A percentile compares a stretch with the other conserved stretches of the same genome.
These are phyloP conservation scores for Aphidius colemani DNA, from an alignment of 2,888 invertebrate genomes.

Conservation along the genomic window DNA sequence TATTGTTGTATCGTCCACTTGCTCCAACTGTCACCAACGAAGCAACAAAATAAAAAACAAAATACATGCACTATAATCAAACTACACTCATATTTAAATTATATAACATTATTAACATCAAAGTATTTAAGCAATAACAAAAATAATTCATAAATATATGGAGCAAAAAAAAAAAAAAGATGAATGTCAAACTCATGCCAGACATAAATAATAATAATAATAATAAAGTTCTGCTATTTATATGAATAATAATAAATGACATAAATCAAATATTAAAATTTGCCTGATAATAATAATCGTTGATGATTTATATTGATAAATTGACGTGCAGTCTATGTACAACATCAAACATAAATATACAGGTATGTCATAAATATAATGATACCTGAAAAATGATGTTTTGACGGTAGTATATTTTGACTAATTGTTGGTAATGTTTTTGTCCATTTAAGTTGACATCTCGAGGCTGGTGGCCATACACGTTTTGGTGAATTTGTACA, in stretches of 20 bases:
- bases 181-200: conserved; percentile 5
- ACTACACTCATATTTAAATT: conserved; percentile 28
- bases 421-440: conserved; percentile 62
- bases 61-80: conserved; percentile 53
- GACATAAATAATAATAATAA: conserved; percentile 5
- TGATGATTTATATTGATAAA: background rate
- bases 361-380: conserved; percentile 7
- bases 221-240: background rate
- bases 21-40: conserved; percentile 57
- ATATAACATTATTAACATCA: no score
- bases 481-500: conserved; percentile 70
- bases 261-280: background rate
- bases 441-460: conserved; percentile 60
- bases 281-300: no score
- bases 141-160: conserved; percentile 2
- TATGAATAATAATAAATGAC: no score
- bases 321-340: conserved; percentile 17
- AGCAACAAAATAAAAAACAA: conserved; percentile 33
- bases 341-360: conserved; percentile 1
- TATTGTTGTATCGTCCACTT: conserved; percentile 47
- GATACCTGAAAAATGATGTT: conserved; percentile 55
- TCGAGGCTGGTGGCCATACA: conserved; percentile 59
- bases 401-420: conserved; percentile 52
- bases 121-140: background rate
- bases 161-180: background rate